Evolutionary conservation across 2,113 vertebrate genomes (phyloP).

Genomic region (Solea senegalensis): DNA sequence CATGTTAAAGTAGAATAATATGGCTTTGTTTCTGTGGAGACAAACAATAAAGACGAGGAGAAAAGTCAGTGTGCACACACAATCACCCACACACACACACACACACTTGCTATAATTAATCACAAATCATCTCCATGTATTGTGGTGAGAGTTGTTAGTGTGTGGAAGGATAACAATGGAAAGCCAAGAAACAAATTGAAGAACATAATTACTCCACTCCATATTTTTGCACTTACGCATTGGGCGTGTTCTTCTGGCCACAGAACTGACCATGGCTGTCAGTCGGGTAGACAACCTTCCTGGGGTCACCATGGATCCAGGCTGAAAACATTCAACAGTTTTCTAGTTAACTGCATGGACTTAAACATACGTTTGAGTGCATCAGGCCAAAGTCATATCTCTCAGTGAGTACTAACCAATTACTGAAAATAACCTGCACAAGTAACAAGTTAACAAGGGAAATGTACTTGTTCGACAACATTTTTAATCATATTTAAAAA

Average conservation of each 20-base stretch:
- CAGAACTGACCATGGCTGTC: constrained; percentile 96
- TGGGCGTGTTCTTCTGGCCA: constrained; percentile 89
- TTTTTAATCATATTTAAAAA: constrained; percentile 21
- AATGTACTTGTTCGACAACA: not conserved
- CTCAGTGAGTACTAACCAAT: not conserved
- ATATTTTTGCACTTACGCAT: constrained; percentile 86
- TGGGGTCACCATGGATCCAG: constrained; percentile 93
- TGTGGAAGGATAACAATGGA: constrained; percentile 37
- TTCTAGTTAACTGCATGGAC: not conserved
- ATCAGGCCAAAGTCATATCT: not conserved
- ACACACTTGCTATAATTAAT: constrained; percentile 44
- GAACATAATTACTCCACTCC: constrained; percentile 43
- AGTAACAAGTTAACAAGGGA: constrained; percentile 14
- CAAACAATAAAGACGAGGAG: constrained; percentile 46
- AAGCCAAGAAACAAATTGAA: constrained; percentile 33
- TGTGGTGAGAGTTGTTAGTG: constrained; percentile 33
- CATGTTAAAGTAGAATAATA: constrained; percentile 97
- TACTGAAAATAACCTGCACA: not conserved
- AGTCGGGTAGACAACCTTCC: constrained; percentile 92
- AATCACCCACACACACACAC: not conserved
- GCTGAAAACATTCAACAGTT: constrained; percentile 78
- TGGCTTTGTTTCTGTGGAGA: constrained; percentile 90
- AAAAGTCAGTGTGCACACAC: not conserved
- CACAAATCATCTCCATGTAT: constrained; percentile 39
- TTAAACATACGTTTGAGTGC: not conserved